These are phyloP conservation scores for Balanococcus diminutus DNA, from an alignment of 2,888 invertebrate genomes.

Conservation along the genomic window DNA sequence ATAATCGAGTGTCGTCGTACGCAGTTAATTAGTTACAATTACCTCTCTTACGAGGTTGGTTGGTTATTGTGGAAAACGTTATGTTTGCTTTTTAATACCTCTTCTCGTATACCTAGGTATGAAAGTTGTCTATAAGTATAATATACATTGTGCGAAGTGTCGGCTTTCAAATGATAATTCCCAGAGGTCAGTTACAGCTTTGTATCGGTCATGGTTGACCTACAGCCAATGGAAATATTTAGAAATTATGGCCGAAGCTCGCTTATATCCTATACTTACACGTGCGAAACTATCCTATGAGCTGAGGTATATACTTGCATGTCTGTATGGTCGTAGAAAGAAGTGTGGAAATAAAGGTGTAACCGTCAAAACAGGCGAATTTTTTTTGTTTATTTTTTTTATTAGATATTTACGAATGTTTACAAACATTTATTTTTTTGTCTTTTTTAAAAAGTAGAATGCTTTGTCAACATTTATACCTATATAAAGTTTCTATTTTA, in stretches of 20 bases:
- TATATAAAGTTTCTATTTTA: too few relatives aligned
- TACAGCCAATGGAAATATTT: slow-evolving; percentile 39
- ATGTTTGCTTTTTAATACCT: neutral
- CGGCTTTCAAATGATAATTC: slow-evolving; percentile 31
- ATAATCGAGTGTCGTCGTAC: neutral
- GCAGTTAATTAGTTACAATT: slow-evolving; percentile 3
- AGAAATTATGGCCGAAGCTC: slow-evolving; percentile 10
- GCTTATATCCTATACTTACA: too few relatives aligned
- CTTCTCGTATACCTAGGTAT: neutral
- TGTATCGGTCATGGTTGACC: slow-evolving; percentile 30
- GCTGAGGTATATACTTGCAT: too few relatives aligned
- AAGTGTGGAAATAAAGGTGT: neutral
- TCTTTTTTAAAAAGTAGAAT: too few relatives aligned
- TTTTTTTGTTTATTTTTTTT: too few relatives aligned
- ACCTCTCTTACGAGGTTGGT: neutral
- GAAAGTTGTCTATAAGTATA: slow-evolving; percentile 3
- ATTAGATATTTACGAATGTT: too few relatives aligned
- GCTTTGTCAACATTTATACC: too few relatives aligned
- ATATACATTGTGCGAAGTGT: neutral
- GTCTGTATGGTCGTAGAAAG: neutral
- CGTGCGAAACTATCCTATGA: too few relatives aligned
- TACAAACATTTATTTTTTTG: too few relatives aligned
- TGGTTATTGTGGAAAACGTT: neutral
- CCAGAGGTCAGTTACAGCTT: slow-evolving; percentile 18
- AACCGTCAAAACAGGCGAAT: too few relatives aligned